These are phyloP conservation scores for Linyphia triangularis DNA, from an alignment of 2,888 invertebrate genomes.

Conservation along the genomic window DNA sequence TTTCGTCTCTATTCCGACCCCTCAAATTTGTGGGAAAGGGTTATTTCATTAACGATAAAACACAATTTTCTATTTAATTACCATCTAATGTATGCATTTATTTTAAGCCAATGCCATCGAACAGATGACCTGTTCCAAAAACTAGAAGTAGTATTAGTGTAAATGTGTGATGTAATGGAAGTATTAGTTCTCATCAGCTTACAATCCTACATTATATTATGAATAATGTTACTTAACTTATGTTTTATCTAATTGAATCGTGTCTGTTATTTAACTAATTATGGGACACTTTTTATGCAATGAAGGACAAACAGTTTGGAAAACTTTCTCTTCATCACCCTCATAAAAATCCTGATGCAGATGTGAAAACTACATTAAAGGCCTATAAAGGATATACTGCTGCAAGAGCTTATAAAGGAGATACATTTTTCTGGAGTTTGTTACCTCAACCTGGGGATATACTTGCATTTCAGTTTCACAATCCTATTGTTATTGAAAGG, in stretches of 20 bases:
- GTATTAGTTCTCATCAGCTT: no score
- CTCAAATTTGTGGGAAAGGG: no score
- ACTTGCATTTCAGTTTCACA: slow-evolving; percentile 88
- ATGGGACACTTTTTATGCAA: not conserved
- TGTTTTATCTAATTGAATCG: no score
- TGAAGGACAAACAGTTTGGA: slow-evolving; percentile 86
- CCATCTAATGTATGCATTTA: no score
- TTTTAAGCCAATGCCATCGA: no score
- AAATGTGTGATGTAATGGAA: no score
- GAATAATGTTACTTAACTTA: not conserved
- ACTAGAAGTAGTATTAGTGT: no score
- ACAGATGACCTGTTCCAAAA: no score
- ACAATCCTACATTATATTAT: not conserved
- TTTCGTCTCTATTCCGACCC: no score
- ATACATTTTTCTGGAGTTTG: slow-evolving; percentile 94
- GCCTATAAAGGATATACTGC: slow-evolving; percentile 89
- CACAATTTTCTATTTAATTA: no score
- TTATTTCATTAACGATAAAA: no score
- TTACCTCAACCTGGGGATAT: slow-evolving; percentile 90
- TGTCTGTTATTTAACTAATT: not conserved
- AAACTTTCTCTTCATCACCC: slow-evolving; percentile 86
- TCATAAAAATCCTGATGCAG: slow-evolving; percentile 85
- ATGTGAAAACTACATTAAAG: slow-evolving; percentile 86
- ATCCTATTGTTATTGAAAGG: slow-evolving; percentile 86
- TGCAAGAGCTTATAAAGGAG: slow-evolving; percentile 90